Evolutionary conservation across 2,113 vertebrate species (phyloP), one percentile per base, ranked within the genome.

Genomic region (Arenaria interpres): DNA sequence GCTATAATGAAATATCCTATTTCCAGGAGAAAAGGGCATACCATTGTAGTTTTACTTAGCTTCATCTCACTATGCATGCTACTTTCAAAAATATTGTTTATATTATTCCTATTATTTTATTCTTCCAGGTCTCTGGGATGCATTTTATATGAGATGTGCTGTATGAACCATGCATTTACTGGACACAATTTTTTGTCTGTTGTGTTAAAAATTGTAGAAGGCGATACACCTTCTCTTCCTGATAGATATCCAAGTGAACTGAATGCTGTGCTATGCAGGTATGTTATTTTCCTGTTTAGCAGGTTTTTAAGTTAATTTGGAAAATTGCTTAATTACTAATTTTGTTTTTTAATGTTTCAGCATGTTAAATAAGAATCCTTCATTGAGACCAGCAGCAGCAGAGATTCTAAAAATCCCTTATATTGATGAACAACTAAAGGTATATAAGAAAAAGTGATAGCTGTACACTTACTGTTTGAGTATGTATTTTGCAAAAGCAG

Each of bases 101-200:
- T 77, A 5, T 19, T 81, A 4, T 76, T 66, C 28, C 25, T 87
- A 25, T 94, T 84, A 51, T 23, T 94, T 93, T 93, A 57, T 88
- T 85, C 83, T 94, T 92, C n/a, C 67, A 99, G 98, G 98, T 99
- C 99, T 45, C 94, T 99, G 93, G 99, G 98, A 22, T 99, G 99
- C 85, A 97, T 99, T 92, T 97, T 99, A n/a, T 98, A 98, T 30
- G 98, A 99, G 96, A 98, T 99, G 97, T 99, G 99, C 94, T 98
- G 98, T 79, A 95, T 99, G 98, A 97, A 93, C 57, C 98, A 98
- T 12, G 98, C 98, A n/a, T 99, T 99, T 95, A 87, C 96, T 54
- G 99, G 98, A 25, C 98, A 98, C 72, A 99, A 95, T 94, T 99
- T 99, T 97, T 97, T 99, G 82, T 98, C 98, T 7, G 97, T 99